These are phyloP conservation scores for Ceratitis capitata DNA, from an alignment of 1,140 invertebrate species.

Conservation along the genomic window DNA sequence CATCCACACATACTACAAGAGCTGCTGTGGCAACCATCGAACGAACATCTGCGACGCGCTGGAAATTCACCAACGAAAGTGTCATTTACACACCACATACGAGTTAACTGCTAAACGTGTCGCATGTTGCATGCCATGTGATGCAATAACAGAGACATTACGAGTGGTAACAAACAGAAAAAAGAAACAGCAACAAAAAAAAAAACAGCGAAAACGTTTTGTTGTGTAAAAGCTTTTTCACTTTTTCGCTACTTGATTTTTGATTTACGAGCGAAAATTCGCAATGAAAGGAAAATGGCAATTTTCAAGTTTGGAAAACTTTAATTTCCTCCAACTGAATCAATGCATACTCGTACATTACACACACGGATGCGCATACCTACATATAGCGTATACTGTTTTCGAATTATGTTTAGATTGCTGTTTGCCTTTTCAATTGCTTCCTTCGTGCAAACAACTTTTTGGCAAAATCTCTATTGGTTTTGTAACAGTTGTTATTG, in stretches of 20 bases:
- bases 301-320: neutral
- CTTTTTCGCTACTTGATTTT: neutral
- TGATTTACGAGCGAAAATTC: conserved; percentile 21
- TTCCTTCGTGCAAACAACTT: neutral
- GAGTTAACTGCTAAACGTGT: neutral
- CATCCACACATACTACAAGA: too few relatives aligned
- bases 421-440: neutral
- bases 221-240: neutral
- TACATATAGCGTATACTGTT: neutral
- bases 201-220: neutral
- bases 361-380: neutral
- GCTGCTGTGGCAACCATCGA: neutral
- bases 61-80: neutral
- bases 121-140: neutral
- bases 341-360: too few relatives aligned
- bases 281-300: conserved; percentile 5
- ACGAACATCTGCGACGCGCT: neutral
- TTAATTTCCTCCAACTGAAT: neutral
- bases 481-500: neutral
- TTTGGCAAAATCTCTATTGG: neutral
- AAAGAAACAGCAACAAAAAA: too few relatives aligned
- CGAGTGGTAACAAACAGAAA: too few relatives aligned
- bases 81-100: neutral
- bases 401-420: neutral
- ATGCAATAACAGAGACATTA: neutral